phyloP scores from a whole-genome alignment of 2,113 vertebrate species.

The Pseudonaja textilis region DNA sequence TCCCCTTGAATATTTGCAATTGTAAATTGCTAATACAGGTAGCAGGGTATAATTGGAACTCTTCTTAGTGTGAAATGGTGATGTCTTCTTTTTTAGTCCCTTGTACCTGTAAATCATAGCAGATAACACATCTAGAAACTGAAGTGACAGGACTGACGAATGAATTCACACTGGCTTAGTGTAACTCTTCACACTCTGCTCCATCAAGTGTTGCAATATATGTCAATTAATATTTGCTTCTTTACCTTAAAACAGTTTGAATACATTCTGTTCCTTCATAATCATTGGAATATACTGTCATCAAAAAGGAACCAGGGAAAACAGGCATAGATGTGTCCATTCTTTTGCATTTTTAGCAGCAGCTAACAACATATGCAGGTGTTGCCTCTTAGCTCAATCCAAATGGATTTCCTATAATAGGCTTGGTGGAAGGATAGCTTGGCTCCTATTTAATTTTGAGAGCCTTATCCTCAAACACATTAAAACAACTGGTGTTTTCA shows the following conservation, averaged over 20 bases:
- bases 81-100: slow-evolving; percentile 68
- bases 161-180: slow-evolving; percentile 76
- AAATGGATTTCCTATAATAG: slow-evolving; percentile 50
- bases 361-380: slow-evolving; percentile 38
- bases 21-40: slow-evolving; percentile 69
- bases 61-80: slow-evolving; percentile 67
- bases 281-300: slow-evolving; percentile 55
- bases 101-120: slow-evolving; percentile 75
- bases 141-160: slow-evolving; percentile 76
- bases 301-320: slow-evolving; percentile 47
- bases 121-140: slow-evolving; percentile 75
- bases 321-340: slow-evolving; percentile 24
- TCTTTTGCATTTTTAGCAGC: slow-evolving; percentile 43
- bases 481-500: slow-evolving; percentile 34
- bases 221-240: slow-evolving; percentile 76
- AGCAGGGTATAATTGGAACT: slow-evolving; percentile 65
- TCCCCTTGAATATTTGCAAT: slow-evolving; percentile 55
- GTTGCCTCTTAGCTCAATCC: slow-evolving; percentile 41
- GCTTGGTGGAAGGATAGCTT: slow-evolving; percentile 30
- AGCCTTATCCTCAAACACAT: slow-evolving; percentile 27
- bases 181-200: slow-evolving; percentile 76
- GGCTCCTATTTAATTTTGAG: slow-evolving; percentile 36
- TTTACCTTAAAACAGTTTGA: slow-evolving; percentile 71
- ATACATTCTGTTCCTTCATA: slow-evolving; percentile 63
- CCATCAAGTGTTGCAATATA: slow-evolving; percentile 73